A percentile compares a stretch with the other conserved stretches of the same genome.
Conservation (phyloP, 2,113 vertebrate genomes). For the Myxocyprinus asiaticus region DNA sequence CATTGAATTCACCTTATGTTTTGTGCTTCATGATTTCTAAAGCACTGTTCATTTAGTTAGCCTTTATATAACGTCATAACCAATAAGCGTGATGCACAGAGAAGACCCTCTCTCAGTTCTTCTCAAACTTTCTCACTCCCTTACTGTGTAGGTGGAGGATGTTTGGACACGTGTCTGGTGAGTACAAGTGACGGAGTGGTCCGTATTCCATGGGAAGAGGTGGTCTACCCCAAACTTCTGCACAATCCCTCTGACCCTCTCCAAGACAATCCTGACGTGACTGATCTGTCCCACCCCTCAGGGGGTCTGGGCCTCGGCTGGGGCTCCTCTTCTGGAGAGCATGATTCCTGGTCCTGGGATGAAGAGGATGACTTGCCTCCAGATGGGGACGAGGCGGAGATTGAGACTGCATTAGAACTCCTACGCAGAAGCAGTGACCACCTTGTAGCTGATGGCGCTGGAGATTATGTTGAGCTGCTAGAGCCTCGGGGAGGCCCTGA, state of each 20-base stretch:
- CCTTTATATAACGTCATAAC: neutral
- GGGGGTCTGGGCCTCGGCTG: conserved; percentile 64
- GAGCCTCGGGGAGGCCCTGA: conserved; percentile 79
- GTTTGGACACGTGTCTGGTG: conserved; percentile 84
- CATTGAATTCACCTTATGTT: neutral
- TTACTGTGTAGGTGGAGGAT: conserved; percentile 63
- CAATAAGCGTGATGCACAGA: neutral
- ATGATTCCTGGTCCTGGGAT: conserved; percentile 77
- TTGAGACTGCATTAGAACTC: conserved; percentile 43
- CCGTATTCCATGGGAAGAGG: conserved; percentile 84
- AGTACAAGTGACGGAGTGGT: conserved; percentile 84
- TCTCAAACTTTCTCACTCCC: neutral
- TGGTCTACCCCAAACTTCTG: conserved; percentile 87
- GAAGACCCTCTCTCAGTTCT: neutral
- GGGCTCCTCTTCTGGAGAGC: conserved; percentile 71
- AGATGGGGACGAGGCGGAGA: conserved; percentile 56
- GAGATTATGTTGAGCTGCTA: conserved; percentile 83
- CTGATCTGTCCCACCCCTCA: conserved; percentile 46
- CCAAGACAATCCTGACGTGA: conserved; percentile 55
- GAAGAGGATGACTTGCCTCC: conserved; percentile 70
- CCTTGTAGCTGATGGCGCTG: conserved; percentile 65
- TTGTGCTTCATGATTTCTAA: neutral
- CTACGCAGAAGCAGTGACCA: conserved; percentile 65
- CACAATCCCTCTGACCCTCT: conserved; percentile 71
- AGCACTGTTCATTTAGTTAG: neutral